A percentile compares a stretch with the other conserved stretches of the same genome.
Conservation (phyloP, 1,140 invertebrate genomes). For the Penaeus chinensis region DNA sequence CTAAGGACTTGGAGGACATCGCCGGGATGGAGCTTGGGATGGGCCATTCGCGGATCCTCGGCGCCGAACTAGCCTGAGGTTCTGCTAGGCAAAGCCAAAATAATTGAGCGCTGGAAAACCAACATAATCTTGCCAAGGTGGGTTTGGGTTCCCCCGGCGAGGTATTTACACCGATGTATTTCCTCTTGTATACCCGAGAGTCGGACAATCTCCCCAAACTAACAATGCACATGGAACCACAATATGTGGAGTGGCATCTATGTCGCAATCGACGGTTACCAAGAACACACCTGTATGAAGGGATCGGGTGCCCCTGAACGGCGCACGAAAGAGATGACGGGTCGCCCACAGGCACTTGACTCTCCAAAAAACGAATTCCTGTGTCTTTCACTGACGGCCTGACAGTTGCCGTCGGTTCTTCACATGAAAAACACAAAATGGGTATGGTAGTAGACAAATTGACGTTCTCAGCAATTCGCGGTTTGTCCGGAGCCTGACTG, state of each 20-base stretch:
- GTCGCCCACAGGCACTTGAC: background rate
- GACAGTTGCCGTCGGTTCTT: background rate
- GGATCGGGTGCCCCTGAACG: conserved; percentile 61
- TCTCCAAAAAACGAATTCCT: conserved; percentile 4
- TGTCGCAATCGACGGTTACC: too few relatives aligned
- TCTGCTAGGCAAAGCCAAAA: conserved; percentile 7
- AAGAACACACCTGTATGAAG: conserved; percentile 21
- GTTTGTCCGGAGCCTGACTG: too few relatives aligned
- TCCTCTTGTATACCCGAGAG: too few relatives aligned
- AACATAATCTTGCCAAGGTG: background rate
- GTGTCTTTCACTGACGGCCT: conserved; percentile 7
- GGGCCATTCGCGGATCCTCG: conserved; percentile 40
- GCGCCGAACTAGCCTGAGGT: conserved; percentile 46
- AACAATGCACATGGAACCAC: too few relatives aligned
- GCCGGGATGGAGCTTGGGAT: conserved; percentile 27
- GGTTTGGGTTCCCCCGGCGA: background rate
- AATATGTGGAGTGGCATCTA: too few relatives aligned
- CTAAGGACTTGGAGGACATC: conserved; percentile 28
- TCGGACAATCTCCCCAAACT: too few relatives aligned
- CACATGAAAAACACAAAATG: too few relatives aligned
- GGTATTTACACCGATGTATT: background rate
- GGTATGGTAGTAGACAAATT: too few relatives aligned
- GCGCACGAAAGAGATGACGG: conserved; percentile 61
- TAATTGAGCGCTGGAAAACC: background rate
- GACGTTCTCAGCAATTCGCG: too few relatives aligned